Evolutionary conservation across 2,888 invertebrate genomes (phyloP).

Genomic region (Odontocolon sp.): DNA sequence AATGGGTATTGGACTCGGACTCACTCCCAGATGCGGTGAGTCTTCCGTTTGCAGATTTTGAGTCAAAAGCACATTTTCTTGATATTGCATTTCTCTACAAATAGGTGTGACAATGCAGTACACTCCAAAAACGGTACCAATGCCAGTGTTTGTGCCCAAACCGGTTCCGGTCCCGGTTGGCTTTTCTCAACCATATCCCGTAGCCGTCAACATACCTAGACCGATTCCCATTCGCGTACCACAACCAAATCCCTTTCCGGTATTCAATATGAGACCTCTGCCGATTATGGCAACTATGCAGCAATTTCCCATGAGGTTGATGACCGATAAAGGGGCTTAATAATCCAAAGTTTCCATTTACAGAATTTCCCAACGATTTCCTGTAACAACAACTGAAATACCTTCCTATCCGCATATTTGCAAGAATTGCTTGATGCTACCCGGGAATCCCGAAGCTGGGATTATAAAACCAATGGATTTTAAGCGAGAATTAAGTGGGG

Average conservation of each 20-base stretch:
- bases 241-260: slow-evolving; percentile 47
- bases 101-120: slow-evolving; percentile 62
- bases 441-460: neutral
- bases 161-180: slow-evolving; percentile 73
- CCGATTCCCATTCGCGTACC: slow-evolving; percentile 45
- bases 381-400: neutral
- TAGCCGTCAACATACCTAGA: slow-evolving; percentile 34
- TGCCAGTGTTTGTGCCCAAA: slow-evolving; percentile 70
- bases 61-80: neutral
- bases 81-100: neutral
- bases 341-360: neutral
- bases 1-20: slow-evolving; percentile 52
- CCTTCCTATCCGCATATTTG: slow-evolving; percentile 8
- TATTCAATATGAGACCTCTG: slow-evolving; percentile 19
- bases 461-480: neutral
- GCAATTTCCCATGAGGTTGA: slow-evolving; percentile 26
- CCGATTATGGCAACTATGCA: slow-evolving; percentile 32
- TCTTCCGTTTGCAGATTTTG: too few relatives aligned
- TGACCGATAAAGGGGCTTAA: slow-evolving; percentile 22
- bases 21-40: slow-evolving; percentile 50
- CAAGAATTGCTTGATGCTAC: slow-evolving; percentile 20
- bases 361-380: neutral
- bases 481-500: neutral
- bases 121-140: slow-evolving; percentile 70
- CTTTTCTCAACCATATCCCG: slow-evolving; percentile 68